Evolutionary conservation across 1,140 invertebrate species (phyloP).

Genomic region (Drosophila novamexicana): DNA sequence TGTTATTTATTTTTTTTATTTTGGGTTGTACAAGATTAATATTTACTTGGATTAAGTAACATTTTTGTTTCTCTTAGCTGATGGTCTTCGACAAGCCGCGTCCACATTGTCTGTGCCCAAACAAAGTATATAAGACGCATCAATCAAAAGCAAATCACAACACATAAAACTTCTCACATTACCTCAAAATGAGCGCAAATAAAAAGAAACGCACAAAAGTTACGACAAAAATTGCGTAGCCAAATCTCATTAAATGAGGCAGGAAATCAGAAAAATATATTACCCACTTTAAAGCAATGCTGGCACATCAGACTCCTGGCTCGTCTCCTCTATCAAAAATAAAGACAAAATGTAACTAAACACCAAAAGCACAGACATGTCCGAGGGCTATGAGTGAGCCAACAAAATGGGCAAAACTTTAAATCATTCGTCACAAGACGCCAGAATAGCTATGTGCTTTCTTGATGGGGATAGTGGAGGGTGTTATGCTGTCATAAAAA

Average conservation of each 20-base stretch:
- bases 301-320: conserved; percentile 55
- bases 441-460: not conserved
- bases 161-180: conserved; percentile 77
- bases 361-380: conserved; percentile 55
- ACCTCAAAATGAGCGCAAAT: conserved; percentile 69
- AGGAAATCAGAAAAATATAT: conserved; percentile 76
- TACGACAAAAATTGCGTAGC: conserved; percentile 52
- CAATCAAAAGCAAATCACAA: conserved; percentile 76
- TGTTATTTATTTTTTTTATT: not conserved
- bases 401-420: conserved; percentile 56
- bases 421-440: conserved; percentile 46
- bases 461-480: not conserved
- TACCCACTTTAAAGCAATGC: conserved; percentile 75
- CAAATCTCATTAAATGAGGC: conserved; percentile 62
- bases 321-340: not conserved
- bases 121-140: conserved; percentile 38
- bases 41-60: too few species aligned
- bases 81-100: conserved; percentile 9
- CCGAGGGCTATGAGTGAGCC: conserved; percentile 22
- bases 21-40: too few species aligned
- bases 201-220: conserved; percentile 51
- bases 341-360: conserved; percentile 76
- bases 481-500: conserved; percentile 69
- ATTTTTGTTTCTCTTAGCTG: conserved; percentile 10
- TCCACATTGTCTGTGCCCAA: conserved; percentile 5